Conservation (phyloP, 2,113 vertebrate species). For the Gorilla gorilla region DNA sequence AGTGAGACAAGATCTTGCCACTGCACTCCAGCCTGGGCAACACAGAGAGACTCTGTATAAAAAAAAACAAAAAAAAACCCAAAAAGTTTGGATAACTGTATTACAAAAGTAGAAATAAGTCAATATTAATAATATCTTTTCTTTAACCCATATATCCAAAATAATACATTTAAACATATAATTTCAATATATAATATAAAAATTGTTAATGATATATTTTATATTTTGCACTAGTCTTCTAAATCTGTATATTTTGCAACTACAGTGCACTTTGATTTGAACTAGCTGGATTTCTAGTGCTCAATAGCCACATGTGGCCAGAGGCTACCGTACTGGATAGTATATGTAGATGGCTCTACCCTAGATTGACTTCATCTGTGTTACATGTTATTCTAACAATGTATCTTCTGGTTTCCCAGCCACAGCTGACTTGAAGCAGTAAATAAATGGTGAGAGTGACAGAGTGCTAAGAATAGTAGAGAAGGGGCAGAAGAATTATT, state of each 20-base stretch:
- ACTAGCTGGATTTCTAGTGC: not conserved
- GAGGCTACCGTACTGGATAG: not conserved
- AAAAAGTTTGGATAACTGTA: not conserved
- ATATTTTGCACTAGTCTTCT: not conserved
- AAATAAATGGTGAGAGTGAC: not conserved
- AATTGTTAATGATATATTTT: not conserved
- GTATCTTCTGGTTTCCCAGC: not conserved
- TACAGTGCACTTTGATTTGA: rapidly evolving
- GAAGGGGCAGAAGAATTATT: not conserved
- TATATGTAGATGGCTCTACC: not conserved
- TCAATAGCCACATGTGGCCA: rapidly evolving
- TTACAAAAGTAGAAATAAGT: not conserved
- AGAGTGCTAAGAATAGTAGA: not conserved
- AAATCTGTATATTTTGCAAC: not conserved
- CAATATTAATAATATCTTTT: not conserved
- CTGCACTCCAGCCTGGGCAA: no score
- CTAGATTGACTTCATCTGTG: not conserved
- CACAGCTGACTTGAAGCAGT: not conserved
- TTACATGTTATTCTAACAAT: not conserved
- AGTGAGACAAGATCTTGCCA: no score
- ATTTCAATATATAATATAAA: not conserved
- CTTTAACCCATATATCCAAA: not conserved
- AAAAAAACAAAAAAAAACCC: no score
- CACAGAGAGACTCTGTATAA: no score
- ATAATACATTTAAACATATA: not conserved